Evolutionary conservation across 2,888 invertebrate species (phyloP), one percentile per base, ranked within the genome.

Genomic region (Cynaeus angustus): DNA sequence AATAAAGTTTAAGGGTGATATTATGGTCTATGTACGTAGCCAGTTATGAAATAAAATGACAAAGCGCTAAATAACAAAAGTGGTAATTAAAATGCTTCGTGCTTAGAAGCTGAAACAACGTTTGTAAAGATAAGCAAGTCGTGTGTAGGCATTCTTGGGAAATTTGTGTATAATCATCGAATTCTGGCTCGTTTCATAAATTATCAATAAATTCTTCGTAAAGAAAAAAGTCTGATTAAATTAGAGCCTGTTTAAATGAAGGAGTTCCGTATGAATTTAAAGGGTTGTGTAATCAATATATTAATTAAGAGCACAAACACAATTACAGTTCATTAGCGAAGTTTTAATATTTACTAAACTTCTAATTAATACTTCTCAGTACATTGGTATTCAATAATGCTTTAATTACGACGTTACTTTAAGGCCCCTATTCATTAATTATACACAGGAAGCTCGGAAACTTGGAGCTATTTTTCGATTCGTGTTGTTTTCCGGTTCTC

Each of bases 311-410:
- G 81, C 80, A 81, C 82, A 83, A 83, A 83, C 83, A 83, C 83
- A 83, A 83, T 83, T 83, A 83, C 82, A 81, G 82, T 83, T 83
- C 81, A 83, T 83, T 83, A 82, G 82, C 81, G 80, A 83, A 83
- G 82, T 83, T 83, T 82, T 83, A 83, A 83, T 83, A 83, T 83
- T 83, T 83, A 81, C 82, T 80, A 81, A 83, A 83, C 83, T 83
- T 82, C 83, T 83, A 83, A 83, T 83, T 83, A 83, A 82, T 83
- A 82, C 78, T 80, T 81, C 79, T 80, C 78, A 76, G 77, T 75
- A 76, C 78, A 80, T 80, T 79, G 79, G 77, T 76, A 80, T 82
- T 81, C 81, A 79, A 71, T 71, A 71, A 79, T 79, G 77, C 77
- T 78, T 78, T 75, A 79, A 77, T 81, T 78, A 80, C 69, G 58